Evolutionary conservation across 2,113 vertebrate species (phyloP).

Genomic region (Rhabdomys dilectus): DNA sequence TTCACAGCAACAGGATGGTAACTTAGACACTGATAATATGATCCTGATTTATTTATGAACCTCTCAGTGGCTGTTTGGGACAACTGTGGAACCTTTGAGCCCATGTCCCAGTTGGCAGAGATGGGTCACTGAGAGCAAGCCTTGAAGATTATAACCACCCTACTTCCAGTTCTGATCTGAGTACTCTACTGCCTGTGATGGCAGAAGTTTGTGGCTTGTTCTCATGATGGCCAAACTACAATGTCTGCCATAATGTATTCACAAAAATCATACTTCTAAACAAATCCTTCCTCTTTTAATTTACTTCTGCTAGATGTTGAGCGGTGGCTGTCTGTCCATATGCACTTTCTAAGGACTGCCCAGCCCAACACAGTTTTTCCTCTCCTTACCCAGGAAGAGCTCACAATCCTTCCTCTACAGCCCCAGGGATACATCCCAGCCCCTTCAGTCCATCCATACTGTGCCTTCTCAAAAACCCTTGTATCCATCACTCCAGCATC

Average conservation of each 20-base stretch:
- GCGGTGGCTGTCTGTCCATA: not conserved
- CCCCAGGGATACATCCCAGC: no score
- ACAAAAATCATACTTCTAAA: not conserved
- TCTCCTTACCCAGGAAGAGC: not conserved
- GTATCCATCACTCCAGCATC: not conserved
- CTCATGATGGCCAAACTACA: not conserved
- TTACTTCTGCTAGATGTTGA: not conserved
- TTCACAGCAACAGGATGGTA: not conserved
- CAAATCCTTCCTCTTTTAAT: not conserved
- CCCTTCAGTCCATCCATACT: not conserved
- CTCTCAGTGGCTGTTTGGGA: not conserved
- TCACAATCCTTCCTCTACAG: not conserved
- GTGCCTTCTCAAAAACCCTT: not conserved
- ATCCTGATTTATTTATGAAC: no score
- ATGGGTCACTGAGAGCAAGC: not conserved
- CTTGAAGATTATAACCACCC: not conserved
- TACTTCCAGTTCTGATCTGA: not conserved
- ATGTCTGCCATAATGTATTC: not conserved
- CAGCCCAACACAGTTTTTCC: no score
- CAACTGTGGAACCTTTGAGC: not conserved
- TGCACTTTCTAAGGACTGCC: not conserved
- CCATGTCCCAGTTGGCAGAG: not conserved
- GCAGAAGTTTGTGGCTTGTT: no score
- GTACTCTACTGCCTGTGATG: no score
- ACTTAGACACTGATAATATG: not conserved